Percentiles rank a stretch among this genome's conserved stretches.
Evolutionary conservation across 2,888 invertebrate genomes (phyloP).

Genomic region (Eupithecia inturbata): DNA sequence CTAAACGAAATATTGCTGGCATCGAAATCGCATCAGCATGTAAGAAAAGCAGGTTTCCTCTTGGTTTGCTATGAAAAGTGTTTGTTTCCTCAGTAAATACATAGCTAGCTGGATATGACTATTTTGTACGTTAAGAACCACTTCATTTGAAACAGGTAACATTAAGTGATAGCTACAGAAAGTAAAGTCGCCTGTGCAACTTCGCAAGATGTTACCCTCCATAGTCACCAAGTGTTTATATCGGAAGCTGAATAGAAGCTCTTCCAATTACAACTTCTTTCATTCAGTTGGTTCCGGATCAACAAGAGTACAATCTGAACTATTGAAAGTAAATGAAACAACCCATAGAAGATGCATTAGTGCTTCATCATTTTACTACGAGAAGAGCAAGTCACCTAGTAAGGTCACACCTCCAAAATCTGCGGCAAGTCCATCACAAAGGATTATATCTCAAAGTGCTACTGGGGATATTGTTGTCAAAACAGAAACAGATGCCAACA

Average conservation of each 20-base stretch:
- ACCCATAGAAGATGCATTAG: constrained; percentile 56
- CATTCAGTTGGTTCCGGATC: constrained; percentile 58
- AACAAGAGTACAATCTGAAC: constrained; percentile 52
- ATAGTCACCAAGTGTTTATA: constrained; percentile 67
- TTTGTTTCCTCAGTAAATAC: not conserved
- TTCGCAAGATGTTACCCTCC: constrained; percentile 62
- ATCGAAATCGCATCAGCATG: constrained; percentile 6
- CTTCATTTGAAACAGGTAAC: not conserved
- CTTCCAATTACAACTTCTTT: constrained; percentile 63
- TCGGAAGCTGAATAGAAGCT: constrained; percentile 64
- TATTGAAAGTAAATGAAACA: constrained; percentile 47
- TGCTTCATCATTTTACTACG: constrained; percentile 58
- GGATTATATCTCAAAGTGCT: constrained; percentile 61
- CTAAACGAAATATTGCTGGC: not conserved
- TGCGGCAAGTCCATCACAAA: constrained; percentile 47
- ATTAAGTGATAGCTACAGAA: not conserved
- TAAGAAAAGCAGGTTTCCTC: constrained; percentile 1
- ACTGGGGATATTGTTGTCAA: constrained; percentile 72
- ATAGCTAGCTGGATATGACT: not conserved
- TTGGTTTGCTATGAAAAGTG: not conserved
- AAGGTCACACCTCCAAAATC: constrained; percentile 38
- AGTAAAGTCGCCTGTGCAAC: constrained; percentile 13
- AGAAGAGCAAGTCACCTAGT: constrained; percentile 59
- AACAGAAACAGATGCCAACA: constrained; percentile 69
- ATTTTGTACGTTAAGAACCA: not conserved